Evolutionary conservation across 2,888 invertebrate species (phyloP).

Genomic region (Sphaerophoria rueppellii): DNA sequence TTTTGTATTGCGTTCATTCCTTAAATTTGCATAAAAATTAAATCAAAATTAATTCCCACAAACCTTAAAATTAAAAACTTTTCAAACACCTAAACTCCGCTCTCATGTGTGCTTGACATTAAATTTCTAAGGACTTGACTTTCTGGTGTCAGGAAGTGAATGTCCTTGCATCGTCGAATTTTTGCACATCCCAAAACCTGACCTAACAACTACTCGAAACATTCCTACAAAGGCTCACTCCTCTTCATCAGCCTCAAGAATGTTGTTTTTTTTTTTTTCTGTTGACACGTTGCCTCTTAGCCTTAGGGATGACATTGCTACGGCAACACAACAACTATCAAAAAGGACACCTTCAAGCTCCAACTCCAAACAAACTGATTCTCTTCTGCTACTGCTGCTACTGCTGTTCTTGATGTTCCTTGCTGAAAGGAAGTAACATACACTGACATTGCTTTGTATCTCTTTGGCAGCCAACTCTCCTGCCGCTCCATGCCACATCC

Average conservation of each 20-base stretch:
- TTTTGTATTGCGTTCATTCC: no score
- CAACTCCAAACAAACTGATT: no score
- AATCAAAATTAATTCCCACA: no score
- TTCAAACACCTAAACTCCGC: no score
- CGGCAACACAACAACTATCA: constrained; percentile 54
- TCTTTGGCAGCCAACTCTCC: constrained; percentile 14
- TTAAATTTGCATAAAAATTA: no score
- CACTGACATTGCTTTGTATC: constrained; percentile 52
- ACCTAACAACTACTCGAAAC: background rate
- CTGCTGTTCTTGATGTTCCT: background rate
- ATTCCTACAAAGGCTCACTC: constrained; percentile 8
- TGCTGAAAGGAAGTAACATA: constrained; percentile 54
- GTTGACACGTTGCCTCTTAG: constrained; percentile 58
- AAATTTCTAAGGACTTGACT: constrained; percentile 50
- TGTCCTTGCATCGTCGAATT: constrained; percentile 9
- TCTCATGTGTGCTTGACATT: constrained; percentile 31
- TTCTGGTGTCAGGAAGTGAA: constrained; percentile 43
- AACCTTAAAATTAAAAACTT: no score
- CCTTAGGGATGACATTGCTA: constrained; percentile 54
- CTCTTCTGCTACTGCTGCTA: background rate
- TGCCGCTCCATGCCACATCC: background rate
- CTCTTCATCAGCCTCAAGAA: constrained; percentile 52
- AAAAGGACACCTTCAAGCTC: constrained; percentile 32
- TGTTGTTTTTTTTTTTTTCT: constrained; percentile 26
- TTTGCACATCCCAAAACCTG: constrained; percentile 19